Evolutionary conservation across 2,888 invertebrate species (phyloP), one percentile per base, ranked within the genome.

Genomic region (Drosophila ochracea): DNA sequence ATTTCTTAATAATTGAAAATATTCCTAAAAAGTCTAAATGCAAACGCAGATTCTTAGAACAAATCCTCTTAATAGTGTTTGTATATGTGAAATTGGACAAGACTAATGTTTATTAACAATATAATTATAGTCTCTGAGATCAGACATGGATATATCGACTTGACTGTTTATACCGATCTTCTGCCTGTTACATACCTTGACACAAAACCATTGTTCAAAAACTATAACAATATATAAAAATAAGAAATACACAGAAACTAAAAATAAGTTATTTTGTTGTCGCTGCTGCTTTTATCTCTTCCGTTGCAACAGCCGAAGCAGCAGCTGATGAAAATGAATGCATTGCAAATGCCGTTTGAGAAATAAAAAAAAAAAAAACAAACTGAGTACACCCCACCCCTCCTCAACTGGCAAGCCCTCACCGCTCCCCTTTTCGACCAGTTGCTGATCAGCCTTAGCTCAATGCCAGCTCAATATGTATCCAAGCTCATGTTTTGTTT

Each of bases 391-490:
- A 47, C 9, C 16, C 4, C 16, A 53, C 59, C 68, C 76, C 71
- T 37, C 76, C 30, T 10, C 28, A 39, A 7, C 35, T 43, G 30
- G 13, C 49, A 13, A n/a, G 25, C 21, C 31, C 43, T 21, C 21
- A 13, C 16, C 49, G 5, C n/a, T 25, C 9, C 31, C 43, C 30
- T 16, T 31, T 21, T 31, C 30, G 21, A 30, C 35, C 57, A 55
- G 58, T 65, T 52, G 60, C 63, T 41, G 72, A 68, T 68, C 81
- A 81, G 82, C 70, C 82, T 82, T 67, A 71, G 66, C 83, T 79
- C 78, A 79, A 79, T 79, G 78, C 78, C 78, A 89, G 89, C 87
- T 86, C 78, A 73, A 84, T 84, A 78, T 64, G 77, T 86, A 88
- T 77, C 83, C 74, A 65, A 71, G 72, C 80, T 66, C 67, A 69